These are phyloP conservation scores for Brachionichthys hirsutus DNA, from an alignment of 2,113 vertebrate genomes.

Conservation along the genomic window DNA sequence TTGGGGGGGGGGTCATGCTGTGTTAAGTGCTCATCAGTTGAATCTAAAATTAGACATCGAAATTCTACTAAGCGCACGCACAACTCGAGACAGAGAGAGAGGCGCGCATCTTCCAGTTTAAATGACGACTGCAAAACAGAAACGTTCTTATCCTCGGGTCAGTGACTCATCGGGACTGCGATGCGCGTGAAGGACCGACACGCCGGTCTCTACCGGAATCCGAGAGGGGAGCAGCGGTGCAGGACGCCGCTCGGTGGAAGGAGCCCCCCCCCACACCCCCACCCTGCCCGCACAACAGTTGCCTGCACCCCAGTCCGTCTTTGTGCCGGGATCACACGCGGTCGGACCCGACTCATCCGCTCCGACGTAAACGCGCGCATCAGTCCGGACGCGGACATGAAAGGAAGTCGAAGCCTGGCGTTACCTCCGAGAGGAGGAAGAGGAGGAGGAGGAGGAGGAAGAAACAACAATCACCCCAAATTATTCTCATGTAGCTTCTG, in stretches of 20 bases:
- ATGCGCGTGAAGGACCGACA: constrained; percentile 55
- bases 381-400: constrained; percentile 35
- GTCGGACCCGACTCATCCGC: constrained; percentile 48
- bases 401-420: constrained; percentile 49
- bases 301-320: constrained; percentile 63
- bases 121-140: constrained; percentile 40
- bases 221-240: constrained; percentile 40
- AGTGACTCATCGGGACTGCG: constrained; percentile 31
- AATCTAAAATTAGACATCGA: constrained; percentile 11
- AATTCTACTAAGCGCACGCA: neutral
- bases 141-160: constrained; percentile 33
- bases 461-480: constrained; percentile 28
- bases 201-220: constrained; percentile 44
- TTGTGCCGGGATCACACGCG: constrained; percentile 62
- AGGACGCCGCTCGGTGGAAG: constrained; percentile 45
- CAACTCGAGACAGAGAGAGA: too few species aligned
- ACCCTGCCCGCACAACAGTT: constrained; percentile 68
- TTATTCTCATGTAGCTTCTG: constrained; percentile 25
- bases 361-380: constrained; percentile 45
- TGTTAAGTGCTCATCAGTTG: neutral
- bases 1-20: neutral
- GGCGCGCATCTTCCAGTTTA: constrained; percentile 36
- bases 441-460: neutral
- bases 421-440: constrained; percentile 12
- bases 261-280: constrained; percentile 6